Evolutionary conservation across 2,797 vertebrate genomes (phyloP).

Genomic region (Sebastes vulpes): DNA sequence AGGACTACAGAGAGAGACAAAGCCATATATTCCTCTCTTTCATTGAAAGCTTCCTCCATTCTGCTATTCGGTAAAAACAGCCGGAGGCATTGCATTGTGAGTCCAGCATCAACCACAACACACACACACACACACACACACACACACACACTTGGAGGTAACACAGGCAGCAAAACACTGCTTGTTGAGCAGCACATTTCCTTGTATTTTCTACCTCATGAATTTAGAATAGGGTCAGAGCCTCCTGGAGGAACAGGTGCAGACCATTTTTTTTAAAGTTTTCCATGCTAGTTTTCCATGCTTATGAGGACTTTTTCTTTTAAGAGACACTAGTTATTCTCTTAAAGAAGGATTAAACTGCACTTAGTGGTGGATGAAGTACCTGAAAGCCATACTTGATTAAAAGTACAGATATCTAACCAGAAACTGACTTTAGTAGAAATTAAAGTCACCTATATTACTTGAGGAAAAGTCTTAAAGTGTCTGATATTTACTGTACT

Average conservation of each 20-base stretch:
- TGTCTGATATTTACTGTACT: too few relatives aligned
- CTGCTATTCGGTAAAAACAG: slow-evolving; percentile 46
- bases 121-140: background rate
- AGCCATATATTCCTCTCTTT: slow-evolving; percentile 49
- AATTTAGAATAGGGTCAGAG: slow-evolving; percentile 50
- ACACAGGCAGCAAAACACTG: slow-evolving; percentile 20
- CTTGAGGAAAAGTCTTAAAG: too few relatives aligned
- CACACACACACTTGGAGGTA: slow-evolving; percentile 1
- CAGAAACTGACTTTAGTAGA: too few relatives aligned
- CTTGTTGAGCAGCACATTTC: slow-evolving; percentile 42
- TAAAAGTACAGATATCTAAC: too few relatives aligned
- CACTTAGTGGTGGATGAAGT: too few relatives aligned
- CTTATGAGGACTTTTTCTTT: background rate
- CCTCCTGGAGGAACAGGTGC: slow-evolving; percentile 33
- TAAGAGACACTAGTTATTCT: background rate
- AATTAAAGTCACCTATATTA: too few relatives aligned
- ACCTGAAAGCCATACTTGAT: too few relatives aligned
- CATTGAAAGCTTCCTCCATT: slow-evolving; percentile 48
- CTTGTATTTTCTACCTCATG: slow-evolving; percentile 57
- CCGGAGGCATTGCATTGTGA: slow-evolving; percentile 33
- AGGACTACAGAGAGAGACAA: slow-evolving; percentile 30
- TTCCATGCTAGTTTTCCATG: background rate
- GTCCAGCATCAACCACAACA: slow-evolving; percentile 22
- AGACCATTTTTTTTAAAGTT: background rate
- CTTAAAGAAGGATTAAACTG: background rate